Evolutionary conservation across 2,113 vertebrate genomes (phyloP).

Genomic region (Cryptoleucopteryx plumbea): DNA sequence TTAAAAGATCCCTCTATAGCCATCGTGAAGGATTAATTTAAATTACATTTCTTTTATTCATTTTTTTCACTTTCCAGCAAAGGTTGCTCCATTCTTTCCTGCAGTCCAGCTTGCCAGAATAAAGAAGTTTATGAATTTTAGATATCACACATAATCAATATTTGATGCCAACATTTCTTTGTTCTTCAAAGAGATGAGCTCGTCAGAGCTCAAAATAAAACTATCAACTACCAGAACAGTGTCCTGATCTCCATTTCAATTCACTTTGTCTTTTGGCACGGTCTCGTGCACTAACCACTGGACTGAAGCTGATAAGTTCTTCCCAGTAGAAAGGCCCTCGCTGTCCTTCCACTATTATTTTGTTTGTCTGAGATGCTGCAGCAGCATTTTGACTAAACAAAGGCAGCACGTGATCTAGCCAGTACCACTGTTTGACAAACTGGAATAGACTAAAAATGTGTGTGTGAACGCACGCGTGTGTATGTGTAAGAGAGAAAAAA

Average conservation of each 20-base stretch:
- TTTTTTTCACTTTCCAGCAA: background rate
- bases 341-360: background rate
- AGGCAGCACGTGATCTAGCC: background rate
- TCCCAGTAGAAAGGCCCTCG: background rate
- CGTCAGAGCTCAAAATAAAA: background rate
- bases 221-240: background rate
- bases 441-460: background rate
- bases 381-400: background rate
- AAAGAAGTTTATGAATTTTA: background rate
- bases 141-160: constrained; percentile 28
- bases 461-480: no score
- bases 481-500: accelerated
- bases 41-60: background rate
- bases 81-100: background rate
- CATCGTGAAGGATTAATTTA: background rate
- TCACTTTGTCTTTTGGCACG: background rate
- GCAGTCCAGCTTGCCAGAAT: background rate
- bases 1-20: background rate
- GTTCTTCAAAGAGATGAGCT: constrained; percentile 28
- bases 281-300: background rate
- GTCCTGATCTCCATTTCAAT: background rate
- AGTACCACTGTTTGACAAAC: background rate
- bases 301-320: background rate
- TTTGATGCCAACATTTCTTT: background rate
- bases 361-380: background rate